Conservation (phyloP, 2,113 vertebrate species). For the Cavia aperea region DNA sequence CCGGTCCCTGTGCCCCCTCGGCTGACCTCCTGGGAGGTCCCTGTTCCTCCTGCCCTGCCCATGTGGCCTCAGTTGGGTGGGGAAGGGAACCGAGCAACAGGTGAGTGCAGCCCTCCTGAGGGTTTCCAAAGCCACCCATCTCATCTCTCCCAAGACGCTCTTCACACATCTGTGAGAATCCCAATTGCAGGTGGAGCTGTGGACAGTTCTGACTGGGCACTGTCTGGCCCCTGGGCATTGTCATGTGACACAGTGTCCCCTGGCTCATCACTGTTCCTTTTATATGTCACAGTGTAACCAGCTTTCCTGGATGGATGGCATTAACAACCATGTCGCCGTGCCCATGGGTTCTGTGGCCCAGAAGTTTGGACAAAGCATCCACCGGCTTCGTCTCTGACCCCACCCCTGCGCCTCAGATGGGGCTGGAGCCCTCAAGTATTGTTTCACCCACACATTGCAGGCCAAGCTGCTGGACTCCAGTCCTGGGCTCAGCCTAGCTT, state of each 20-base stretch:
- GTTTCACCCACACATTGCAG: accelerated
- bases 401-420: neutral
- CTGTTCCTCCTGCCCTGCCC: neutral
- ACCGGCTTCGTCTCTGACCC: neutral
- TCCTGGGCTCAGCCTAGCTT: no score
- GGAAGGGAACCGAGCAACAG: neutral
- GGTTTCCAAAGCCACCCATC: neutral
- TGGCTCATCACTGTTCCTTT: accelerated
- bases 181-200: accelerated
- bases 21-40: neutral
- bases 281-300: no score
- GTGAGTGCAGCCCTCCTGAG: accelerated
- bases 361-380: accelerated
- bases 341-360: accelerated
- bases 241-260: accelerated
- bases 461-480: accelerated
- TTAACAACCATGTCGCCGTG: neutral
- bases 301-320: neutral
- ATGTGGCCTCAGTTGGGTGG: neutral
- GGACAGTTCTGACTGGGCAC: accelerated
- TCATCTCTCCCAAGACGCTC: neutral
- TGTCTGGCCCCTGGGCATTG: no score
- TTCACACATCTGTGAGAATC: no score
- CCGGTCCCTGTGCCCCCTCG: no score
- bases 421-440: neutral